Evolutionary conservation across 2,113 vertebrate species (phyloP).

Genomic region (Tachysurus vachellii): DNA sequence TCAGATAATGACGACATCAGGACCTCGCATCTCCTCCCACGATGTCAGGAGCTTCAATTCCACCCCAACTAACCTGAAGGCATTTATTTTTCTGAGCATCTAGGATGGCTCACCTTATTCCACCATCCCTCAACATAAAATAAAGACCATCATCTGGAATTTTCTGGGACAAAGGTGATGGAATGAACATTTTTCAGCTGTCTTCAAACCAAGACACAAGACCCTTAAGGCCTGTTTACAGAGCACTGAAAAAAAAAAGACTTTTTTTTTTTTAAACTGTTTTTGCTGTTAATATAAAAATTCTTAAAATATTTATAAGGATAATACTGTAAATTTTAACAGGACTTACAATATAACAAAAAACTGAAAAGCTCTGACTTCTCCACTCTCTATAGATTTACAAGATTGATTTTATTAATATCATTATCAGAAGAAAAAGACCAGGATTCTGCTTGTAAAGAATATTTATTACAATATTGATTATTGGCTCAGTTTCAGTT

Average conservation of each 20-base stretch:
- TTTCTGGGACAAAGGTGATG: not conserved
- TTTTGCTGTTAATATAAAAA: not conserved
- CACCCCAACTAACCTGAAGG: not conserved
- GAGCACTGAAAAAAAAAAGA: not conserved
- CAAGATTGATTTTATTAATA: not conserved
- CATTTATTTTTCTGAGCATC: not conserved
- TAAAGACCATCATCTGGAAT: not conserved
- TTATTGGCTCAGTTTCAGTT: not conserved
- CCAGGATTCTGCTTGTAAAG: not conserved
- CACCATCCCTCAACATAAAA: not conserved
- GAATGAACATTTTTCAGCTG: not conserved
- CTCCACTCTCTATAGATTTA: not conserved
- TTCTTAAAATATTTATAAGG: not conserved
- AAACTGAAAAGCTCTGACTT: not conserved
- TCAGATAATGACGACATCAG: slow-evolving; percentile 2
- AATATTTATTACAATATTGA: not conserved
- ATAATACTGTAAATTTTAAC: not conserved
- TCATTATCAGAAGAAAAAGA: not conserved
- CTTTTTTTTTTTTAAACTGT: not conserved
- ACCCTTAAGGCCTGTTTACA: not conserved
- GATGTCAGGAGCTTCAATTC: not conserved
- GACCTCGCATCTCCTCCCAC: not conserved
- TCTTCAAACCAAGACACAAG: not conserved
- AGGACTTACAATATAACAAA: not conserved
- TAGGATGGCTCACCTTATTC: not conserved